Evolutionary conservation across 2,113 vertebrate species (phyloP).

Genomic region (Campylorhamphus procurvoides): DNA sequence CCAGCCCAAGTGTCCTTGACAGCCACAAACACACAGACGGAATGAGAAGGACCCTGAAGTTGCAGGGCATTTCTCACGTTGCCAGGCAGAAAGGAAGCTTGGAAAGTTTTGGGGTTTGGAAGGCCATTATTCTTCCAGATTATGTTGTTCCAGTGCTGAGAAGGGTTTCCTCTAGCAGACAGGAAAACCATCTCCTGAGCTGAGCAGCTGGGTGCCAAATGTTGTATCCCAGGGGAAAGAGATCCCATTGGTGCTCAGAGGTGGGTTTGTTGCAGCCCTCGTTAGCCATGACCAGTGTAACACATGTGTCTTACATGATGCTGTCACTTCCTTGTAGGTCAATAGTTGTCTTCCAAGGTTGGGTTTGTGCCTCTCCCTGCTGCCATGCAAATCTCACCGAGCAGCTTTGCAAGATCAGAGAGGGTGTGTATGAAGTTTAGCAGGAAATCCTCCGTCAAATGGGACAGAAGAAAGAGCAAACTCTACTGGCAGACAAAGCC

Average conservation of each 20-base stretch:
- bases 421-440: neutral
- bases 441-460: neutral
- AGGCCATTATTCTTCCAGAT: neutral
- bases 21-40: neutral
- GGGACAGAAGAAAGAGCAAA: neutral
- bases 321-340: neutral
- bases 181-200: neutral
- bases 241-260: neutral
- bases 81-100: neutral
- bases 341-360: neutral
- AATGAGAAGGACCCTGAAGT: neutral
- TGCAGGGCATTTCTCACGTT: neutral
- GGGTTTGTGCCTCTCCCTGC: neutral
- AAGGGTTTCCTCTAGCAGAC: neutral
- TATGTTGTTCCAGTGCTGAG: neutral
- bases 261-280: neutral
- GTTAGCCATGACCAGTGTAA: neutral
- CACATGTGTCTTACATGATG: neutral
- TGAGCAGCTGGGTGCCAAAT: neutral
- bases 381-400: neutral
- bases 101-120: fast-evolving
- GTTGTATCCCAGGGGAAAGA: neutral
- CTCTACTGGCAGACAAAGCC: neutral
- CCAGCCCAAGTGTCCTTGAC: neutral
- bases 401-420: neutral